Percentiles rank a stretch among this genome's conserved stretches.
phyloP scores from a whole-genome alignment of 1,140 invertebrate genomes.

The Maniola jurtina region DNA sequence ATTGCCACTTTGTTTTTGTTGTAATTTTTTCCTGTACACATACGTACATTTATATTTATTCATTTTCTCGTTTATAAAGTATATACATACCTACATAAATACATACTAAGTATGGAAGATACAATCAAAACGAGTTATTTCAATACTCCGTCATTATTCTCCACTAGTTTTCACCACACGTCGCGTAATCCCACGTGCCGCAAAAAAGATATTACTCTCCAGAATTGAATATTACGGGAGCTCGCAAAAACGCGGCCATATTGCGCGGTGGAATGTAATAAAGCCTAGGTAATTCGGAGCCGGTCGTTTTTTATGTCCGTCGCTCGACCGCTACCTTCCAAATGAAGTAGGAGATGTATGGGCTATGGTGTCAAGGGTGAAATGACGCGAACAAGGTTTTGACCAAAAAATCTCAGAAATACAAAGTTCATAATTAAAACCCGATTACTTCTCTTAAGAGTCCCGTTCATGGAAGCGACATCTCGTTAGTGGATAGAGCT shows the following conservation, averaged over 20 bases:
- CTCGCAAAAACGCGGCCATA: constrained; percentile 30
- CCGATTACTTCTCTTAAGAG: no score
- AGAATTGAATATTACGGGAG: constrained; percentile 32
- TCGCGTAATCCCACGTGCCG: constrained; percentile 4
- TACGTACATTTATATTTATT: no score
- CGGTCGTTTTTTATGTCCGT: constrained; percentile 36
- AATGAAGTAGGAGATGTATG: constrained; percentile 28
- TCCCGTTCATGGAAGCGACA: no score
- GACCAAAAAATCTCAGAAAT: no score
- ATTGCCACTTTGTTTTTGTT: no score
- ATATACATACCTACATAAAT: no score
- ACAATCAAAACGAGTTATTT: not conserved
- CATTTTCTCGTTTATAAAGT: no score
- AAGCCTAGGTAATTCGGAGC: constrained; percentile 40
- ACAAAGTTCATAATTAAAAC: no score
- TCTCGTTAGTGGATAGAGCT: no score
- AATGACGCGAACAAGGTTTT: not conserved
- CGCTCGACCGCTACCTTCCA: constrained; percentile 33
- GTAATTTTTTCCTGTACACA: no score
- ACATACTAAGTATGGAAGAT: no score
- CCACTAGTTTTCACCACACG: constrained; percentile 8
- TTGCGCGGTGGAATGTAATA: constrained; percentile 49
- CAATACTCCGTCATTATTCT: not conserved
- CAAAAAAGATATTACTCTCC: constrained; percentile 37
- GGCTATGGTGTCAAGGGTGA: constrained; percentile 5